Evolutionary conservation across 2,113 vertebrate species (phyloP), one percentile per base, ranked within the genome.

Genomic region (Triplophysa rosa): DNA sequence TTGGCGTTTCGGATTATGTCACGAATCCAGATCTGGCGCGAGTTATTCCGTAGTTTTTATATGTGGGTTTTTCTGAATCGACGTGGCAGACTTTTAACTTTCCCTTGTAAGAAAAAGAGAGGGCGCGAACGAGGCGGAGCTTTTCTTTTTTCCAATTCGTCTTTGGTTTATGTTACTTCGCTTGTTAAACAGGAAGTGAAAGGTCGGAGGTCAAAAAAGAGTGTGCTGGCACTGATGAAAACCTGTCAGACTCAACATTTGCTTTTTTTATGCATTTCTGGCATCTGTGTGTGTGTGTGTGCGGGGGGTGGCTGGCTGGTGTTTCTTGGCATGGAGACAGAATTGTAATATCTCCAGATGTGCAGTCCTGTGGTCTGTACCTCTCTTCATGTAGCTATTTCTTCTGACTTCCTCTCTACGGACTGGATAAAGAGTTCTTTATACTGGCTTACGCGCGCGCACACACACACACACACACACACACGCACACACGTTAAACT

Each of bases 311-410:
- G 63, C 77, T 68, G 54, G 59, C 69, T 42, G 79, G 63, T 42
- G 66, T 91, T 91, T 90, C 86, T 91, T 88, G 85, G 84, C 42
- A 83, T 84, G 81, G 80, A 82, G 75, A 86, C 80, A 87, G 85
- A 84, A 73, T 12, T 85, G 67, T 89, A 93, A 86, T 1, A 86
- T 89, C 94, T 95, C 94, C 94, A 95, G 94, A 95, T 95, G 94
- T 94, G 92, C 67, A 64, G 87, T 84, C 54, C 76, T 84, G 79
- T 79, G 83, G 81, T 74, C 67, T 84, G 67, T 71, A 80, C 82
- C 76, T 83, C 81, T 78, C 74, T 26, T 76, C 54, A 86, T 19
- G 52, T 80, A n/a, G 63, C 85, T 88, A 89, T 87, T 80, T 78
- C 56, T 81, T 70, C 64, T 87, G 59, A 81, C 77, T 85, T 86